phyloP scores from a whole-genome alignment of 2,113 vertebrate genomes.

The Prunella fulvescens region DNA sequence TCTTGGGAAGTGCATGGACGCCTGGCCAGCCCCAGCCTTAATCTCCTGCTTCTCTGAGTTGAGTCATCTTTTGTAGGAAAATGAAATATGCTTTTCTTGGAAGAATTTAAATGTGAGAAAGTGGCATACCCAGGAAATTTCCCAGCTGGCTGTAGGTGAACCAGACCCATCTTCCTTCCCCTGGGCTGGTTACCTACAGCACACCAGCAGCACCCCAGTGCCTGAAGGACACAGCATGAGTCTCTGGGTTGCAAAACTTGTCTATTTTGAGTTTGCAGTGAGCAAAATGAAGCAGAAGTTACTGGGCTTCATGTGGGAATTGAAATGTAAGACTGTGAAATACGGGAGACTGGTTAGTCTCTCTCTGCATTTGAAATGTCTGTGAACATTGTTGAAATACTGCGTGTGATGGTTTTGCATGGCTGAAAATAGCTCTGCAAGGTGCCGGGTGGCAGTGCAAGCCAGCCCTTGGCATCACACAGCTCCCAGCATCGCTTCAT shows the following conservation, averaged over 20 bases:
- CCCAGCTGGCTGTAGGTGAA: neutral
- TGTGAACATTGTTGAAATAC: neutral
- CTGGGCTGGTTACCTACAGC: neutral
- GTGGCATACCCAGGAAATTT: neutral
- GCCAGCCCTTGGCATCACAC: neutral
- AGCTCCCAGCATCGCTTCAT: neutral
- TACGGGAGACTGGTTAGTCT: neutral
- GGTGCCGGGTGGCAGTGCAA: neutral
- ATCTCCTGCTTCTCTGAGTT: neutral
- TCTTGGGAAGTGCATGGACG: fast-evolving
- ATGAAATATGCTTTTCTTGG: neutral
- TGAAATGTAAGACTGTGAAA: neutral
- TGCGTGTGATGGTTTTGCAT: neutral
- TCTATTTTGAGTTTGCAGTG: neutral
- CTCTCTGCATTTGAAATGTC: neutral
- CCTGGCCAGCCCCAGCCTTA: neutral
- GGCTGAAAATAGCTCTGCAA: neutral
- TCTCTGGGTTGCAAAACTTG: neutral
- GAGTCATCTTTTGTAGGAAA: neutral
- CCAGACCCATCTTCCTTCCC: neutral
- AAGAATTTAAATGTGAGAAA: neutral
- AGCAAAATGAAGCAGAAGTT: neutral
- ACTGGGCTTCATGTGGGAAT: neutral
- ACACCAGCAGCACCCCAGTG: neutral
- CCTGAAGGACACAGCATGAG: neutral